Conservation (phyloP, 2,888 invertebrate species). For the Hymenopus coronatus region DNA sequence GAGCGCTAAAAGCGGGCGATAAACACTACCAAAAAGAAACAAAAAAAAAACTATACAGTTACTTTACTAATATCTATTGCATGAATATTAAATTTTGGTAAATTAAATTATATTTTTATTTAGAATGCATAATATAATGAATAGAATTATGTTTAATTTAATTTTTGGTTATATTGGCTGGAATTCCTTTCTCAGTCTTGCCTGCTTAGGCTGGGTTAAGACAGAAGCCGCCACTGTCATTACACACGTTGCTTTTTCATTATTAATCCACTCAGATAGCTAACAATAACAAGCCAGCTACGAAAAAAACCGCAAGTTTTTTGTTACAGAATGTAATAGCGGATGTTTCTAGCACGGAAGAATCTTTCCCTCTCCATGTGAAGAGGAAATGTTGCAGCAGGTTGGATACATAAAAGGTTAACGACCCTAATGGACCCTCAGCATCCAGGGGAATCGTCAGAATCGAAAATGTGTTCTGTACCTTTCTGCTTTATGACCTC, state of each 20-base stretch:
- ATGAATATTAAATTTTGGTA: too few species aligned
- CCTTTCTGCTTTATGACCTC: neutral
- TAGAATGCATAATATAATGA: too few species aligned
- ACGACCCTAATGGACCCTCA: neutral
- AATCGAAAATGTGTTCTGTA: neutral
- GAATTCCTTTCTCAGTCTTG: too few species aligned
- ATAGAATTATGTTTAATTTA: too few species aligned
- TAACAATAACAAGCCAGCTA: neutral
- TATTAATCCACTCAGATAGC: neutral
- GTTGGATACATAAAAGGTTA: neutral
- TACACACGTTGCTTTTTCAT: neutral
- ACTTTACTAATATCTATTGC: too few species aligned
- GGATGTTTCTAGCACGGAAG: neutral
- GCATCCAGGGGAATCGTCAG: neutral
- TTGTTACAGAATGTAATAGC: neutral
- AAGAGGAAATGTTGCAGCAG: neutral
- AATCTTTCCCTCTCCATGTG: neutral
- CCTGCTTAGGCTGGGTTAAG: too few species aligned
- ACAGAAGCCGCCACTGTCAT: neutral
- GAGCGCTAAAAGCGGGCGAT: too few species aligned
- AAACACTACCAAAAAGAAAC: too few species aligned
- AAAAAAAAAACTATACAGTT: too few species aligned
- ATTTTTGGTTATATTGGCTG: too few species aligned
- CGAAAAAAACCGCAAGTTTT: neutral
- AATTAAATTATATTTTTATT: too few species aligned